phyloP scores from a whole-genome alignment of 2,113 vertebrate species.

The Bungarus multicinctus region DNA sequence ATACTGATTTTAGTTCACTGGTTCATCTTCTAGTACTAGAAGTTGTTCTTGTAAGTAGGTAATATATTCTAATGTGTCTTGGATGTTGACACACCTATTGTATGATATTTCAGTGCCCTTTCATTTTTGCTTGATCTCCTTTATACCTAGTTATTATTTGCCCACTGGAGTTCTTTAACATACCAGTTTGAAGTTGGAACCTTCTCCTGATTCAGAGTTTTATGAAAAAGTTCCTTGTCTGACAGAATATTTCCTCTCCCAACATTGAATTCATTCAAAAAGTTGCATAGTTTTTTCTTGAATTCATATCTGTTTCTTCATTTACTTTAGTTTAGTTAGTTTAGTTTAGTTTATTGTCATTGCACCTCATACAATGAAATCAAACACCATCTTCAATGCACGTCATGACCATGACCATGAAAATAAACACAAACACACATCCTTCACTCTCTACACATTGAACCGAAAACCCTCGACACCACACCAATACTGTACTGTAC shows the following conservation, averaged over 20 bases:
- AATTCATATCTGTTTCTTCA: not conserved
- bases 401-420: too few relatives aligned
- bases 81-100: not conserved
- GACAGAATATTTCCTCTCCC: not conserved
- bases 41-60: not conserved
- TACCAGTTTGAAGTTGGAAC: not conserved
- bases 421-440: too few relatives aligned
- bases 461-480: too few relatives aligned
- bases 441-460: too few relatives aligned
- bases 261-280: not conserved
- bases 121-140: not conserved
- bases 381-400: too few relatives aligned
- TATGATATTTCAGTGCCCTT: not conserved
- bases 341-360: too few relatives aligned
- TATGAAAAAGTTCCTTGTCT: not conserved
- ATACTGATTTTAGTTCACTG: not conserved
- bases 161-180: not conserved
- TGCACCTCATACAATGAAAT: too few relatives aligned
- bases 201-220: not conserved
- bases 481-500: too few relatives aligned
- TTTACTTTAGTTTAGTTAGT: too few relatives aligned
- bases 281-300: not conserved
- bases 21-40: not conserved
- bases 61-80: not conserved
- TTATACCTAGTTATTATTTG: not conserved